phyloP scores from a whole-genome alignment of 2,113 vertebrate species.

The Spilogale gracilis region DNA sequence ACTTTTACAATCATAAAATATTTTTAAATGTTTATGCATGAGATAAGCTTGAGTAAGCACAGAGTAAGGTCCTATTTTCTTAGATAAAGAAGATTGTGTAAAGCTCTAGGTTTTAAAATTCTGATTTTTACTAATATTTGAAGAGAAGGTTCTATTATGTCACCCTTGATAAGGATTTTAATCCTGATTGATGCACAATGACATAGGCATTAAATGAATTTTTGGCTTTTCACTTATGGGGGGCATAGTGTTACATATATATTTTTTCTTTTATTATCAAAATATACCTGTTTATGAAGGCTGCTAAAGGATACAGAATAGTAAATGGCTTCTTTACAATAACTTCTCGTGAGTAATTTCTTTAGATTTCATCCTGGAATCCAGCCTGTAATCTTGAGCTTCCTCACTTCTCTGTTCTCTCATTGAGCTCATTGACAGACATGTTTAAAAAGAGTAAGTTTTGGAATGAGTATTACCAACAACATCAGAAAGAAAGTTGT shows the following conservation, averaged over 20 bases:
- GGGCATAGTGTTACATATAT: neutral
- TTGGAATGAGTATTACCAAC: neutral
- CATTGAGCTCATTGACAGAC: neutral
- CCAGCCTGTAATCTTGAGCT: neutral
- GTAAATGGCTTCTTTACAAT: neutral
- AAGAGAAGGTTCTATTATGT: neutral
- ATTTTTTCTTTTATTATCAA: neutral
- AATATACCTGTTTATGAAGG: neutral
- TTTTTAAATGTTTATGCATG: neutral
- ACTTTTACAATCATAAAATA: slow-evolving; percentile 46
- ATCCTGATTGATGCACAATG: neutral
- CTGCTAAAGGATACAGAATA: neutral
- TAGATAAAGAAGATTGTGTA: neutral
- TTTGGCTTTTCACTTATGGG: neutral
- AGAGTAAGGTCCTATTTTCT: neutral
- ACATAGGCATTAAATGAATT: neutral
- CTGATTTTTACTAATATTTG: neutral
- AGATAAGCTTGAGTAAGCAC: neutral
- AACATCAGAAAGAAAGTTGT: neutral
- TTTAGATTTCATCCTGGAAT: slow-evolving; percentile 4
- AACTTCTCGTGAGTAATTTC: neutral
- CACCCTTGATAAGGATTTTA: neutral
- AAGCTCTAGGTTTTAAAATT: neutral
- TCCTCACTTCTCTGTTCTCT: neutral
- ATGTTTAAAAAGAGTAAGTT: neutral